A percentile compares a stretch with the other conserved stretches of the same genome.
phyloP scores from a whole-genome alignment of 2,797 vertebrate genomes.

The Squalus acanthias region DNA sequence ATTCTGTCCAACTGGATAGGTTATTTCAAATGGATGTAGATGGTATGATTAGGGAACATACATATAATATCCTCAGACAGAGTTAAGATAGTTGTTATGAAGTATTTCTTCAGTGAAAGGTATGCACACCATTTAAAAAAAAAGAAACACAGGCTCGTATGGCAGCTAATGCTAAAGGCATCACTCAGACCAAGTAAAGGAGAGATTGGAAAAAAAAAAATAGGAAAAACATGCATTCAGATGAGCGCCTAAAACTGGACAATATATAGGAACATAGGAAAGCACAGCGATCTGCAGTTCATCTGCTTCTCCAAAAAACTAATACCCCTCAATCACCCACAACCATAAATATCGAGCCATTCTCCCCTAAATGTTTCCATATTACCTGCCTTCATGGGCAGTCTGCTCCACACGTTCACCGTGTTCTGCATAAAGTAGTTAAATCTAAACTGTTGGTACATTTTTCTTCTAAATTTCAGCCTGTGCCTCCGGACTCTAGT shows the following conservation, averaged over 20 bases:
- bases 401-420: not conserved
- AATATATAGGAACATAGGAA: not conserved
- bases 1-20: not conserved
- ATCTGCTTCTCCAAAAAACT: not conserved
- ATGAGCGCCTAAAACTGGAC: not conserved
- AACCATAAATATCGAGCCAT: not conserved
- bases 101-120: not conserved
- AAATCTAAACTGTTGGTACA: not conserved
- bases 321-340: not conserved
- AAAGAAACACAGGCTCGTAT: not conserved
- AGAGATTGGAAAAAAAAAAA: not conserved
- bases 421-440: not conserved
- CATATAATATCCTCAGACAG: not conserved
- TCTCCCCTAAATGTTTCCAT: not conserved
- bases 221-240: not conserved
- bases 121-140: not conserved
- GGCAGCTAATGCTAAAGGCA: not conserved
- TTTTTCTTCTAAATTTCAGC: not conserved
- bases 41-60: not conserved
- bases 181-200: not conserved
- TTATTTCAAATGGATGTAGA: not conserved
- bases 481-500: not conserved
- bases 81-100: not conserved
- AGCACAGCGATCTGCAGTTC: not conserved
- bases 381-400: not conserved